Percentiles rank a stretch among this genome's conserved stretches.
Evolutionary conservation across 2,797 vertebrate species (phyloP).

Genomic region (Cetoscarus ocellatus): DNA sequence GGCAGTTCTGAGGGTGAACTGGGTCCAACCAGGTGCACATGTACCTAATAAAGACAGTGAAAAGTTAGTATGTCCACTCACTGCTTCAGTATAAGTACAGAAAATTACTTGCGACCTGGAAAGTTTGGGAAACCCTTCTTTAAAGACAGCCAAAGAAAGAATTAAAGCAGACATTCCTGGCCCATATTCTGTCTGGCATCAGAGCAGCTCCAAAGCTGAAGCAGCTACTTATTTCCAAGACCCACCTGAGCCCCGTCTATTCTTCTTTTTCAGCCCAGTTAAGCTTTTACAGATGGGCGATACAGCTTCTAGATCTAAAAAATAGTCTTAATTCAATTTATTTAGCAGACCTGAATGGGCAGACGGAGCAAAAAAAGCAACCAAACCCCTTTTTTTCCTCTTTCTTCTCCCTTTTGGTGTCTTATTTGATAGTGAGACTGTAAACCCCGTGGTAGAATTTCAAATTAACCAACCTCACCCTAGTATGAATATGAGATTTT

Average conservation of each 20-base stretch:
- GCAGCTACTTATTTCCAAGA: constrained; percentile 15
- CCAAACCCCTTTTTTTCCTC: neutral
- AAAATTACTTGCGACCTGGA: no score
- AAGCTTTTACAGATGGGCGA: neutral
- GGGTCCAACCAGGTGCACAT: no score
- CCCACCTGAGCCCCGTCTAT: constrained; percentile 3
- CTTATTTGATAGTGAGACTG: neutral
- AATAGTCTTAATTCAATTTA: constrained; percentile 32
- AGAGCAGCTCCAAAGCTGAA: constrained; percentile 2
- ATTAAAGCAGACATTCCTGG: no score
- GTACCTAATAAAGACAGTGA: no score
- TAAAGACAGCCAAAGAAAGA: no score
- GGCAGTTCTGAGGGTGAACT: no score
- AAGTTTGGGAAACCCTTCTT: no score
- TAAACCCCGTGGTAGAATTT: constrained; percentile 43
- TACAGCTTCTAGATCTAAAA: neutral
- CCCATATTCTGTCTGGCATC: constrained; percentile 1
- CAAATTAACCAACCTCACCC: constrained; percentile 64
- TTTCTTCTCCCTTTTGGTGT: neutral
- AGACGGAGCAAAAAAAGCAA: constrained; percentile 1
- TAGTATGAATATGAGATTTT: constrained; percentile 63
- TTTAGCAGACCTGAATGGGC: constrained; percentile 11
- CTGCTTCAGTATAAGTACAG: no score
- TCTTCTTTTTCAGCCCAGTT: constrained; percentile 5
- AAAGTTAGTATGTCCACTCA: no score